Percentiles rank a stretch among this genome's conserved stretches.
These are phyloP conservation scores for Tor tambroides DNA, from an alignment of 2,113 vertebrate species.

Conservation along the genomic window DNA sequence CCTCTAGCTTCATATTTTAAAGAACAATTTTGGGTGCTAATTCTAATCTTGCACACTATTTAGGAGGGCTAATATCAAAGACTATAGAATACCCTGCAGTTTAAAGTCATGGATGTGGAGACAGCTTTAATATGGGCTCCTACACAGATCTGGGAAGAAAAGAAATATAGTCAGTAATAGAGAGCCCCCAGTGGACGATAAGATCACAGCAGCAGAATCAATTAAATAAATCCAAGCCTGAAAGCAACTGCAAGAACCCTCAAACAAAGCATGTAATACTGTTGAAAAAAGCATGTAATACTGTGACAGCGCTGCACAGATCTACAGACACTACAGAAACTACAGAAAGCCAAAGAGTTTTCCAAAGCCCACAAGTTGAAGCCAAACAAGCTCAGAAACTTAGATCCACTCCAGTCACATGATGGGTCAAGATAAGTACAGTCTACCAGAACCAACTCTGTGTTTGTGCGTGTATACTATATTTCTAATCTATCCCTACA, in stretches of 20 bases:
- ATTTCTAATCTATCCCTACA: not conserved
- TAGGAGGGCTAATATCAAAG: not conserved
- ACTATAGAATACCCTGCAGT: too few relatives aligned
- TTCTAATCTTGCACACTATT: not conserved
- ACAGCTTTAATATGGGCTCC: not conserved
- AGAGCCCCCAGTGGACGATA: conserved; percentile 14
- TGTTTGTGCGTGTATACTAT: not conserved
- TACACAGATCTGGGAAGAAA: not conserved
- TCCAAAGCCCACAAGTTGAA: not conserved
- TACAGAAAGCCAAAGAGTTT: not conserved
- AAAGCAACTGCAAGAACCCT: not conserved
- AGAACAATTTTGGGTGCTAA: not conserved
- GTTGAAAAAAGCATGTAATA: not conserved
- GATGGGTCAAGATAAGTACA: not conserved
- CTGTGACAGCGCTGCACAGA: not conserved
- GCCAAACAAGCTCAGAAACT: conserved; percentile 3
- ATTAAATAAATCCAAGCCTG: not conserved
- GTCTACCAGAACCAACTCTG: not conserved
- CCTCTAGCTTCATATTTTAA: not conserved
- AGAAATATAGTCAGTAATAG: not conserved
- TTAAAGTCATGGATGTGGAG: conserved; percentile 2
- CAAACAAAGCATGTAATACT: not conserved
- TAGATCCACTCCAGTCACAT: not conserved
- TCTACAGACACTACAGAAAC: not conserved
- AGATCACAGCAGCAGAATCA: not conserved